Percentiles rank a stretch among this genome's conserved stretches.
phyloP scores from a whole-genome alignment of 64 coral and sea anemone genomes.

The Pocillopora verrucosa region DNA sequence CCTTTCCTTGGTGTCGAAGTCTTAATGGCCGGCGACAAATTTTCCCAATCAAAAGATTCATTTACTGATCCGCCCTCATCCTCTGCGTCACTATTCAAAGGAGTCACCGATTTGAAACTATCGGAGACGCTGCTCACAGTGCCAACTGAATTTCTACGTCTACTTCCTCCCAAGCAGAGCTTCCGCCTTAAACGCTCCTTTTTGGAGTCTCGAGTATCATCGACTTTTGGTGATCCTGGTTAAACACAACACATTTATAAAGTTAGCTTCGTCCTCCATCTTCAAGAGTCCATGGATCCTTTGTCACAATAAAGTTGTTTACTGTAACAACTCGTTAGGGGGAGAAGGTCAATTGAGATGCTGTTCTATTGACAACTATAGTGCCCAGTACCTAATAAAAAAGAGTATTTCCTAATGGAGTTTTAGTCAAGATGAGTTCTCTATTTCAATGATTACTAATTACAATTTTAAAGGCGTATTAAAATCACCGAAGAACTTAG shows the following conservation, averaged over 20 bases:
- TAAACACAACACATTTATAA: not conserved
- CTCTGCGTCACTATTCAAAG: constrained; percentile 26
- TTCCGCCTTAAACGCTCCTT: not conserved
- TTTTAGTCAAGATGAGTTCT: no score
- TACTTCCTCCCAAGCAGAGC: not conserved
- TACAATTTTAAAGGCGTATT: no score
- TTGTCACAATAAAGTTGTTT: no score
- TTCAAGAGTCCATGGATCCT: no score
- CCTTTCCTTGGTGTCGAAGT: constrained; percentile 16
- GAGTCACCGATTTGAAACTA: constrained; percentile 68
- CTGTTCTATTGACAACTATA: no score
- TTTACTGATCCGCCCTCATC: not conserved
- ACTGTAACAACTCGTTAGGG: no score
- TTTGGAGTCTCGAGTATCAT: not conserved
- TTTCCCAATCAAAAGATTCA: not conserved
- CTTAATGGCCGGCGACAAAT: not conserved
- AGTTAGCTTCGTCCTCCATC: not conserved
- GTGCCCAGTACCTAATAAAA: no score
- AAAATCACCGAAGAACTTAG: no score
- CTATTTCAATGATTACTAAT: no score
- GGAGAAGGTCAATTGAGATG: no score
- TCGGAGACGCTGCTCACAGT: constrained; percentile 47
- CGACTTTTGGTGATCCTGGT: not conserved
- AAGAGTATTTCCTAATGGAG: no score
- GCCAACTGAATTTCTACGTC: constrained; percentile 22